phyloP scores from a whole-genome alignment of 64 coral and sea anemone species.

The Porites lutea region DNA sequence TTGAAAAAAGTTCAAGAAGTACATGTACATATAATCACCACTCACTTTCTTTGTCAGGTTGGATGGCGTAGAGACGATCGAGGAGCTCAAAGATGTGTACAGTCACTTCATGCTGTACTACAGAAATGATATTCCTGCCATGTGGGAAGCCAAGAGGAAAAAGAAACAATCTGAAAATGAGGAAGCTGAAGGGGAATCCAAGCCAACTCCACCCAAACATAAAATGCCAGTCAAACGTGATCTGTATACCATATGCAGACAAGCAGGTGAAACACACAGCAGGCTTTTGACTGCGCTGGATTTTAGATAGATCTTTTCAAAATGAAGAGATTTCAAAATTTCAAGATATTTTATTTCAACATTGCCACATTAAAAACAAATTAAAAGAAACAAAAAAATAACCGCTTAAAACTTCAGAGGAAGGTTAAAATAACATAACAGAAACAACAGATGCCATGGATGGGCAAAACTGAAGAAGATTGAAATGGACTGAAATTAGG shows the following conservation, averaged over 20 bases:
- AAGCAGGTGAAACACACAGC: constrained; percentile 72
- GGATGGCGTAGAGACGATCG: constrained; percentile 90
- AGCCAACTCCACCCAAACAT: constrained; percentile 60
- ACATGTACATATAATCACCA: no score
- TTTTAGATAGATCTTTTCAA: neutral
- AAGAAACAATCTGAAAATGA: constrained; percentile 40
- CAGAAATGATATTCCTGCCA: constrained; percentile 88
- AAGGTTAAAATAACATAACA: no score
- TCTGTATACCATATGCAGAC: constrained; percentile 92
- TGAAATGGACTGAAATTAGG: no score
- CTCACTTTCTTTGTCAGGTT: constrained; percentile 41
- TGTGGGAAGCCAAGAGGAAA: constrained; percentile 86
- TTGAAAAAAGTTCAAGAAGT: no score
- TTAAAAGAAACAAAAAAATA: no score
- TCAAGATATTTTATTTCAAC: no score
- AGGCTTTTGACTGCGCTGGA: neutral
- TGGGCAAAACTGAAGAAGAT: no score
- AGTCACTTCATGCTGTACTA: constrained; percentile 99
- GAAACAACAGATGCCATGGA: no score
- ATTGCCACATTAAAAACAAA: no score
- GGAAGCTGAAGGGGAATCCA: constrained; percentile 63
- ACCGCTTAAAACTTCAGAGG: no score
- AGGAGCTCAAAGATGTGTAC: constrained; percentile 96
- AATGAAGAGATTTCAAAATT: neutral
- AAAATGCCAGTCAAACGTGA: constrained; percentile 96